Evolutionary conservation across 2,797 vertebrate genomes (phyloP).

Genomic region (Sebastes kiyomatsui): DNA sequence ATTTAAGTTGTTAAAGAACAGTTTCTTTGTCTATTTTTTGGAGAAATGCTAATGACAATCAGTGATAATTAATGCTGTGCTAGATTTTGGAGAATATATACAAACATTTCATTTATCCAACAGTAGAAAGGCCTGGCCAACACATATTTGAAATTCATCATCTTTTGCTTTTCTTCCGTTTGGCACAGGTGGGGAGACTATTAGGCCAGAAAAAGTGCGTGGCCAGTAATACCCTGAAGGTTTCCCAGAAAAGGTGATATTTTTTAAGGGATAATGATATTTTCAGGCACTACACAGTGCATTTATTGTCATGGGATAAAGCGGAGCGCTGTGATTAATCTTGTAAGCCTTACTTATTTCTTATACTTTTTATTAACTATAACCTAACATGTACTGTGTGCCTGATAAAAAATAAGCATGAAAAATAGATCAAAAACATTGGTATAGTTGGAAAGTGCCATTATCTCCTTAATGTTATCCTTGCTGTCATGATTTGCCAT

Average conservation of each 20-base stretch:
- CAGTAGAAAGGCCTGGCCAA: background rate
- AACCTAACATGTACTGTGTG: background rate
- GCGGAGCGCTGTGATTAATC: background rate
- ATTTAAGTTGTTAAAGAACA: background rate
- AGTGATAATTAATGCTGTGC: slow-evolving; percentile 7
- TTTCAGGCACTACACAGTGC: background rate
- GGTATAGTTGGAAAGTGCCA: background rate
- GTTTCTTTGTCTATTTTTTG: background rate
- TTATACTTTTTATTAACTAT: background rate
- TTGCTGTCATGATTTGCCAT: background rate
- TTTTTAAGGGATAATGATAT: slow-evolving; percentile 14
- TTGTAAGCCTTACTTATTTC: background rate
- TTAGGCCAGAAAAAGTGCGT: slow-evolving; percentile 10
- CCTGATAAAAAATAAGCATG: background rate
- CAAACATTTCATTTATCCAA: background rate
- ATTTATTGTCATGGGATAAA: slow-evolving; percentile 1
- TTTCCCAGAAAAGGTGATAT: slow-evolving; percentile 17
- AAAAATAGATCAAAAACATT: background rate
- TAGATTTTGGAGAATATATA: background rate
- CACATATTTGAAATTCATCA: background rate
- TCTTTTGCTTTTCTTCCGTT: background rate
- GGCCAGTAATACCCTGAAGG: slow-evolving; percentile 5
- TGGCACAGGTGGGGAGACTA: slow-evolving; percentile 39
- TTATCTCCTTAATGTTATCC: background rate
- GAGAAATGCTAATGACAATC: background rate